Evolutionary conservation across 1,140 invertebrate genomes (phyloP), one percentile per base, ranked within the genome.

Genomic region (Chrysopa pallens): DNA sequence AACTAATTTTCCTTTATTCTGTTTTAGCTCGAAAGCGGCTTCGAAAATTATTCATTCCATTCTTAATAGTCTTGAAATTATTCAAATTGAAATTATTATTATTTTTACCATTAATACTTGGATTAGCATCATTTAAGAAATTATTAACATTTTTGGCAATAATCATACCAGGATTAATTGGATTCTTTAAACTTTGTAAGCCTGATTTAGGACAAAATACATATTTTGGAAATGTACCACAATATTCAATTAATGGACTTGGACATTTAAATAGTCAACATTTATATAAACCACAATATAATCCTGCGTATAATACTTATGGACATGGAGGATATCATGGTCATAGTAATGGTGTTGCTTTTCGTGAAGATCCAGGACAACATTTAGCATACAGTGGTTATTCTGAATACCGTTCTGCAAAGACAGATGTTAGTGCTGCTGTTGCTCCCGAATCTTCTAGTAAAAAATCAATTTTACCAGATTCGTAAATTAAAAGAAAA

Each of bases 31-130:
- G 81, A 9, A 73, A 80, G 54, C 76, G 78, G 55, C 59, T 86
- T 40, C 83, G 80, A 68, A 84, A 80, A 54, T 64, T 87, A n/a
- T 74, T 87, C 49, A 78, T 87, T 46, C 83, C 82, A 1, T 70
- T 86, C 67, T 58, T 87, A 50, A 58, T 87, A 43, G 73, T 87
- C 40, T 56, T 87, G 43, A 87, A 87, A 57, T 66, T 87, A 38
- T 86, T 87, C 69, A 87, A 87, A 57, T 51, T 87, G 51, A 87
- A 86, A 50, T 61, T 87, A 12, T 61, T 87, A 1, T 63, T 86
- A 4, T 84, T 87, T 61, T 55, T 87, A 52, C 83, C 83, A 1
- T 66, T 86, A 46, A 84, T 87, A 39, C 63, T 87, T 27, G 82
- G 83, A 8, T 60, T 87, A 43, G 82, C 77, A 7, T 84, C 82